Evolutionary conservation across 2,888 invertebrate genomes (phyloP), one percentile per base, ranked within the genome.

Genomic region (Erebia palarica): DNA sequence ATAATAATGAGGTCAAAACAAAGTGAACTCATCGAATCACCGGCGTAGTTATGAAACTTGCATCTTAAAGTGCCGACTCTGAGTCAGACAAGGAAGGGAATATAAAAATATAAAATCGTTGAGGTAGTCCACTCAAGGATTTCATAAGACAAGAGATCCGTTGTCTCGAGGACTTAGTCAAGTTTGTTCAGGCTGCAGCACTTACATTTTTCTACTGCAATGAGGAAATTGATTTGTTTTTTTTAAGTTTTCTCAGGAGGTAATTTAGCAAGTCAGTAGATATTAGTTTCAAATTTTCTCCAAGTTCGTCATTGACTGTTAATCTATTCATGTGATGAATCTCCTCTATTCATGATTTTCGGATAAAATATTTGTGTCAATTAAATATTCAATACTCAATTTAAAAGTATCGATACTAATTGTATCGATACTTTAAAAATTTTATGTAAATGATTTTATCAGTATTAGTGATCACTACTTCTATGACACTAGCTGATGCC

Each of bases 61-160:
- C 68, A 68, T 44, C 44, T 44, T 44, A 44, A 44, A 44, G 44
- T 68, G 68, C 59, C 59, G 73, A 69, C 68, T 67, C 68, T 70
- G 74, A 72, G 69, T 71, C 66, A 55, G 75, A 71, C 60, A 63
- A 21, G 63, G 47, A 27, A 63, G 44, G 21, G 63, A 49, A 63
- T 63, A 71, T 75, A 73, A 71, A 73, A 78, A 79, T 78, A 78
- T 75, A 76, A 78, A 77, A 75, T 76, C 75, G 73, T 74, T 72
- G 76, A 74, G 75, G 76, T 73, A 75, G 76, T 77, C 76, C 78
- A 76, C 78, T 79, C 77, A 76, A 78, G 78, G 76, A 77, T 78
- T 79, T 78, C 79, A 80, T 80, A 80, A 81, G 81, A 80, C 80
- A 81, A 81, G 79, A 76, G 79, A 79, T 75, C 75, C 77, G 78